Evolutionary conservation across 2,113 vertebrate genomes (phyloP), one percentile per base, ranked within the genome.

Genomic region (Gorilla gorilla): DNA sequence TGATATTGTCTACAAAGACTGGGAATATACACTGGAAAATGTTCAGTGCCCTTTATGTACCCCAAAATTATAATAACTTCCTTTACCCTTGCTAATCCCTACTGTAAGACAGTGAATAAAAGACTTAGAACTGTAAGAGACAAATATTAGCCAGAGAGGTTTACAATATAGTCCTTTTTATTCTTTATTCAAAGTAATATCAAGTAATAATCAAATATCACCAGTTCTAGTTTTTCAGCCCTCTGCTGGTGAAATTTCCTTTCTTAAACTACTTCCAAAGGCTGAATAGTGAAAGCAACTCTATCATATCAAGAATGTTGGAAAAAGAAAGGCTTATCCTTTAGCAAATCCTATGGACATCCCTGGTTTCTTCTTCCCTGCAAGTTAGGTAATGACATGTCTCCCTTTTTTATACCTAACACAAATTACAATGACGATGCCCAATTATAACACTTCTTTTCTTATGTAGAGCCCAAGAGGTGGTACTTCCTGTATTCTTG

Each of bases 211-310:
- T 80, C 40, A 70, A 61, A 80, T 64, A 48, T 68, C 55, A 84
- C 12, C n/a, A 72, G 3, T 52, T 84, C 85, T 94, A n/a, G 23
- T 75, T 95, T 94, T 92, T 70, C 18, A 94, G 35, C 32, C 43
- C 8, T 88, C 17, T 80, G 1, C 14, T 70, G n/a, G 14, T n/a
- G 5, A 90, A 83, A 64, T 92, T 45, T 43, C 57, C 83, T 93
- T 90, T 40, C 43, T 38, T 95, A 68, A 96, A 73, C 57, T 81
- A 78, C n/a, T 87, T 70, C 48, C 50, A 76, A 96, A 93, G 32
- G 6, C 22, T 17, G 23, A 76, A 82, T 43, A 3, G 40, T 89
- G 43, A 85, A 70, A 83, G 35, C 30, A 25, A 81, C 18, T 48
- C 43, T 20, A 48, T 52, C 23, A 13, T 40, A 92, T n/a, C 4